Conservation (phyloP, 2,113 vertebrate species). For the Tachysurus fulvidraco region DNA sequence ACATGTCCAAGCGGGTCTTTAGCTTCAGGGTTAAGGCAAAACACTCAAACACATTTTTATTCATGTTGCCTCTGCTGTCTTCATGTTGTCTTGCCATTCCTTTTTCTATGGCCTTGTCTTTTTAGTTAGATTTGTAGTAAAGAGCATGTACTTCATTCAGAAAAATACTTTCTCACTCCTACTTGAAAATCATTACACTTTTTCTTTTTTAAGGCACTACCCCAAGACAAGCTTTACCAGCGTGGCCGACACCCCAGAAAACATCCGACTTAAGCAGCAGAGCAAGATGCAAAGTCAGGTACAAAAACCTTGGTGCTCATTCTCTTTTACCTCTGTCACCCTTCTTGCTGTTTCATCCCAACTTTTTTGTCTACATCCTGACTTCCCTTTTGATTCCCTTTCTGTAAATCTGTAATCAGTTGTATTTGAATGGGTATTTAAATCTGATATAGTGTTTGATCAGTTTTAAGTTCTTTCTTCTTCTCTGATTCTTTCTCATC, state of each 20-base stretch:
- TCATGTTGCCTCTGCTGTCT: background rate
- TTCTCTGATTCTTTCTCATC: background rate
- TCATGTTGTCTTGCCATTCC: background rate
- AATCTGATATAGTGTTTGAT: background rate
- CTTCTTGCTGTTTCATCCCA: background rate
- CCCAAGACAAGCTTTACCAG: slow-evolving; percentile 96
- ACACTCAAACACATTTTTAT: background rate
- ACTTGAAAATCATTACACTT: background rate
- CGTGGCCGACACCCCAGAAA: slow-evolving; percentile 94
- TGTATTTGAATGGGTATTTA: background rate
- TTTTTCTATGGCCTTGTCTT: background rate
- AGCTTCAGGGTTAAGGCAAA: background rate
- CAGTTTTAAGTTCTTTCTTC: background rate
- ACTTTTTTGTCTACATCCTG: too few relatives aligned
- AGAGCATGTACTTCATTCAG: background rate
- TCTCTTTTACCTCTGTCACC: background rate
- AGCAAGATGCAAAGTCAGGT: slow-evolving; percentile 96
- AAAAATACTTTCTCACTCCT: background rate
- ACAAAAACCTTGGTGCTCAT: slow-evolving; percentile 33
- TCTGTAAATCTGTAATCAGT: background rate
- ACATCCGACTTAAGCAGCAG: slow-evolving; percentile 94
- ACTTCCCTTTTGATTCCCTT: background rate
- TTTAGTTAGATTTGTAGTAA: background rate
- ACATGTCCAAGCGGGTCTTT: slow-evolving; percentile 21
- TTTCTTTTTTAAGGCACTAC: slow-evolving; percentile 80